phyloP scores from a whole-genome alignment of 2,797 vertebrate species.

The Arrhamphus sclerolepis region DNA sequence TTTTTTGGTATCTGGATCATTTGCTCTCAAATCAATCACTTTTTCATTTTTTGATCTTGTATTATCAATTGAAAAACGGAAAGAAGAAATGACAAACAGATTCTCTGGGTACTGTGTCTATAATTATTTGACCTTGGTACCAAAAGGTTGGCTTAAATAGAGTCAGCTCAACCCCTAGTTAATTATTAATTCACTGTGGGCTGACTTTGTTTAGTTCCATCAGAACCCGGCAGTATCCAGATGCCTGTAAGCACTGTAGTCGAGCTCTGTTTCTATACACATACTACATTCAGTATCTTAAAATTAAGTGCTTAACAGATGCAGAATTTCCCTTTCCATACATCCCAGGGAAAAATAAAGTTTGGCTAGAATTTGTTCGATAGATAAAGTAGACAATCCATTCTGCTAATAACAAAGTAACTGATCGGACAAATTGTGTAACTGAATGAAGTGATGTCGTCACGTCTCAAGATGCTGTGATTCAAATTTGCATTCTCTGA shows the following conservation, averaged over 20 bases:
- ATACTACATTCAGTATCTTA: neutral
- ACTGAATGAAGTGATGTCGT: neutral
- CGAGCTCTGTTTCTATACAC: neutral
- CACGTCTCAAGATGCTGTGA: neutral
- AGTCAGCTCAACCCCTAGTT: conserved; percentile 62
- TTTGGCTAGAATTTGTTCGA: conserved; percentile 2
- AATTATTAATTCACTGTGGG: conserved; percentile 71
- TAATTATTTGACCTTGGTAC: conserved; percentile 51
- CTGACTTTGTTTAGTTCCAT: conserved; percentile 28
- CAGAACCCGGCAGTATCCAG: conserved; percentile 6
- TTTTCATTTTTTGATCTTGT: too few relatives aligned
- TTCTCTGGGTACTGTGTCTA: conserved; percentile 11
- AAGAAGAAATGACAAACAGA: too few relatives aligned
- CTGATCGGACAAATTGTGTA: neutral
- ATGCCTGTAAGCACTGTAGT: neutral
- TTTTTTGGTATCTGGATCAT: too few relatives aligned
- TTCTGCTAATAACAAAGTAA: too few relatives aligned
- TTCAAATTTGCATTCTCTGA: conserved; percentile 27
- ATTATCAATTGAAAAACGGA: too few relatives aligned
- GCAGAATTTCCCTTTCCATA: neutral
- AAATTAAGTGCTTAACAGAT: neutral
- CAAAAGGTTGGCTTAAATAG: conserved; percentile 26
- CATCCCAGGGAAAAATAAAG: neutral
- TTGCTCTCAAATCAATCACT: too few relatives aligned
- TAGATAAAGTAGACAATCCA: too few relatives aligned